phyloP scores from a whole-genome alignment of 2,888 invertebrate species.

The Actias luna region DNA sequence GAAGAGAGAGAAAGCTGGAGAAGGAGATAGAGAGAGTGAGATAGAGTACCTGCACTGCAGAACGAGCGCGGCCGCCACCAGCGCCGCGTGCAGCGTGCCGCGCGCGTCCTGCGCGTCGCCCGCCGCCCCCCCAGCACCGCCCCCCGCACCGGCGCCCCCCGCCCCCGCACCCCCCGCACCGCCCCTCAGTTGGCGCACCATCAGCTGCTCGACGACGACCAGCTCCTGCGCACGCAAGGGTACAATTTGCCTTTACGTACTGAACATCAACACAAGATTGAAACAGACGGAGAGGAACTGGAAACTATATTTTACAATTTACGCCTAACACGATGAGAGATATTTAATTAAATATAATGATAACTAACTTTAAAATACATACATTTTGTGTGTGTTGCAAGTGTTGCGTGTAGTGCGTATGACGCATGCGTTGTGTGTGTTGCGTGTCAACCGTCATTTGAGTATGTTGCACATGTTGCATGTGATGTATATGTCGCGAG shows the following conservation, averaged over 20 bases:
- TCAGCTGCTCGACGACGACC: slow-evolving; percentile 66
- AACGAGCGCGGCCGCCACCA: slow-evolving; percentile 58
- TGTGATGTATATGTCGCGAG: too few relatives aligned
- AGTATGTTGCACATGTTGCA: too few relatives aligned
- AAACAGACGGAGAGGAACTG: too few relatives aligned
- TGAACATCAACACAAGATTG: neutral
- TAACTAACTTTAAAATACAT: too few relatives aligned
- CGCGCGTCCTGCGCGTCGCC: slow-evolving; percentile 36
- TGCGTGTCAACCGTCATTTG: too few relatives aligned
- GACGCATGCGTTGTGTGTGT: too few relatives aligned
- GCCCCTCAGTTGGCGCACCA: slow-evolving; percentile 48
- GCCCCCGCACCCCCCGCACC: slow-evolving; percentile 24
- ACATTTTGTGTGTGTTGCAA: too few relatives aligned
- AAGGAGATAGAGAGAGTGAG: neutral
- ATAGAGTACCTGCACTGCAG: slow-evolving; percentile 57
- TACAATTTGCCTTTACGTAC: neutral
- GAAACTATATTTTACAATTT: too few relatives aligned
- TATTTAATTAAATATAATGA: too few relatives aligned
- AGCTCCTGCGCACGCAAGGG: slow-evolving; percentile 48
- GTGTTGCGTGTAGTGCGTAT: too few relatives aligned
- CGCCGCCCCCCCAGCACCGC: slow-evolving; percentile 23
- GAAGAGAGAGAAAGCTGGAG: neutral
- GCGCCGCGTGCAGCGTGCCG: slow-evolving; percentile 53
- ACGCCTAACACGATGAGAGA: too few relatives aligned
- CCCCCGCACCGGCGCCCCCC: slow-evolving; percentile 22